Evolutionary conservation across 2,888 invertebrate genomes (phyloP).

Genomic region (Galerucella nymphaeae): DNA sequence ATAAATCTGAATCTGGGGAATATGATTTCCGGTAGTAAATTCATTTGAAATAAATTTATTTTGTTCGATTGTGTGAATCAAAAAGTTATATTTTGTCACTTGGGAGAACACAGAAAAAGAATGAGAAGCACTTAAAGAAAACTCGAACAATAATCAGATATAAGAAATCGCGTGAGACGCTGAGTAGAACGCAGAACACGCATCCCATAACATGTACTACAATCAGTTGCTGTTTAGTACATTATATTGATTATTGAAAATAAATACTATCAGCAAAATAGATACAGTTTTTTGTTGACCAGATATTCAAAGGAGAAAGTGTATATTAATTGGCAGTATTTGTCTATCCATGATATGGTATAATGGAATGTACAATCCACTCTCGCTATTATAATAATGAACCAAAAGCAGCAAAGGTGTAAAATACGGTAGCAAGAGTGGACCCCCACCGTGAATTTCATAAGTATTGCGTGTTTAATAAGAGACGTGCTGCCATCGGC

Average conservation of each 20-base stretch:
- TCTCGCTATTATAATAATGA: not conserved
- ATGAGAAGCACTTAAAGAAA: conserved; percentile 27
- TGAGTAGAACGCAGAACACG: too few relatives aligned
- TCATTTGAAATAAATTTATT: not conserved
- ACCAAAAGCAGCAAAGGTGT: conserved; percentile 15
- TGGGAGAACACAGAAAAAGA: conserved; percentile 22
- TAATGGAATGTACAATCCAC: too few relatives aligned
- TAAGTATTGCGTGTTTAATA: conserved; percentile 42
- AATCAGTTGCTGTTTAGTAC: conserved; percentile 14
- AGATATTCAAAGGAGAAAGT: too few relatives aligned
- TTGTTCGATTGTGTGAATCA: conserved; percentile 5
- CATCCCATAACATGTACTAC: not conserved
- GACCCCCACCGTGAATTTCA: conserved; percentile 37
- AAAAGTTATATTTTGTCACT: conserved; percentile 24
- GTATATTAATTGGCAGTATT: too few relatives aligned
- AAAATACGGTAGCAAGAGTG: conserved; percentile 29
- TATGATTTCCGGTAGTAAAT: too few relatives aligned
- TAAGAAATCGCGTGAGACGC: conserved; percentile 29
- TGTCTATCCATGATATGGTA: too few relatives aligned
- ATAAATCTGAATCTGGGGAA: too few relatives aligned
- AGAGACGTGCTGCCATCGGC: conserved; percentile 28
- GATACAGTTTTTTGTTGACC: not conserved
- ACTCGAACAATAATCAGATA: conserved; percentile 36
- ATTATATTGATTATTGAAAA: conserved; percentile 11
- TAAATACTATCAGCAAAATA: not conserved